Evolutionary conservation across 2,888 invertebrate species (phyloP).

Genomic region (Uloborus plumipes): DNA sequence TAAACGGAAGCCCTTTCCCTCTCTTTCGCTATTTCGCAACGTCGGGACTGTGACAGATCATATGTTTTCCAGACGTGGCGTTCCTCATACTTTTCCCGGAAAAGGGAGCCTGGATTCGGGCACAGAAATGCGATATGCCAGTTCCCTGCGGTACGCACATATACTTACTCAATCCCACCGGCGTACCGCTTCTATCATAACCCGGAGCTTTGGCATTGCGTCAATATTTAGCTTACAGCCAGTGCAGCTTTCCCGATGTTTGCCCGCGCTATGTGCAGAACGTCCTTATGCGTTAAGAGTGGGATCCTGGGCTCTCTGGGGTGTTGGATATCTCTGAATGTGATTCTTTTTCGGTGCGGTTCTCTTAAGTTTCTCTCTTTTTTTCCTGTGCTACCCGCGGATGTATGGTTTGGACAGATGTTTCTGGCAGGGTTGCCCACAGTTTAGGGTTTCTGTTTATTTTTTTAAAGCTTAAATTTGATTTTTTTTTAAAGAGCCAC

Average conservation of each 20-base stretch:
- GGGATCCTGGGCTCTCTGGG: conserved; percentile 15
- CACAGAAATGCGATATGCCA: conserved; percentile 31
- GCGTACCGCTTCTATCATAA: conserved; percentile 35
- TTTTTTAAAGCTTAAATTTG: no score
- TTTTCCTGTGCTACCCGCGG: not conserved
- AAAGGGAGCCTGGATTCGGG: conserved; percentile 3
- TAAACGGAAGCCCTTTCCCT: conserved; percentile 25
- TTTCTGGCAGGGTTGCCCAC: no score
- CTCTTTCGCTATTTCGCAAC: not conserved
- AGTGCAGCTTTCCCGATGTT: conserved; percentile 29
- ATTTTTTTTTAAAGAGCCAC: no score
- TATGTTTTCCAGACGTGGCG: conserved; percentile 26
- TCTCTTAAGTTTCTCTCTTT: not conserved
- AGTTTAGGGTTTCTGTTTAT: no score
- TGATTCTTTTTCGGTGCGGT: conserved; percentile 29
- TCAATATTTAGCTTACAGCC: conserved; percentile 58
- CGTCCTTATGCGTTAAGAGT: conserved; percentile 43
- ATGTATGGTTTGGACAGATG: not conserved
- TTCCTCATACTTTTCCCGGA: conserved; percentile 52
- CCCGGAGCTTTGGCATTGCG: conserved; percentile 44
- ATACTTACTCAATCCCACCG: conserved; percentile 40
- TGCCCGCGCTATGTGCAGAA: conserved; percentile 38
- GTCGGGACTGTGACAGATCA: conserved; percentile 57
- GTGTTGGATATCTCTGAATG: conserved; percentile 41
- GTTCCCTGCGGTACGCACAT: conserved; percentile 36